A percentile compares a stretch with the other conserved stretches of the same genome.
Conservation (phyloP, 2,113 vertebrate genomes). For the Paradisaea rubra region DNA sequence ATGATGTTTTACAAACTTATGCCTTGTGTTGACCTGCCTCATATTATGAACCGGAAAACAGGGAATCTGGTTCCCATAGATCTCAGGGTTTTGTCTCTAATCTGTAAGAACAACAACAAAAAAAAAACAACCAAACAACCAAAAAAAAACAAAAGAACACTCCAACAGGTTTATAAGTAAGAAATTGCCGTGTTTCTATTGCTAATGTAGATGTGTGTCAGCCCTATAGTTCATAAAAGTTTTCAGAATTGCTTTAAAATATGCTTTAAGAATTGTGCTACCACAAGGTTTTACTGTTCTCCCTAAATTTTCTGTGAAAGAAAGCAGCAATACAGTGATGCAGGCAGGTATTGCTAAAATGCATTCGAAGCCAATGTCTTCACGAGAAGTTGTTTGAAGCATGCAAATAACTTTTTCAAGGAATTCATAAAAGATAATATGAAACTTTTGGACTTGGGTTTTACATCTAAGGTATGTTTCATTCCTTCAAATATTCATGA, state of each 20-base stretch:
- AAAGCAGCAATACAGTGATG: neutral
- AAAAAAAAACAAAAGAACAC: neutral
- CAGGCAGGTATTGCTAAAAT: neutral
- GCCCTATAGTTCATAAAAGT: neutral
- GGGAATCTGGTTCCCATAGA: neutral
- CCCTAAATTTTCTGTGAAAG: neutral
- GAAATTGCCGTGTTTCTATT: neutral
- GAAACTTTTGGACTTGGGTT: neutral
- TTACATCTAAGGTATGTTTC: neutral
- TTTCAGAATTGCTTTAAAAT: neutral
- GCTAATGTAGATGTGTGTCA: neutral
- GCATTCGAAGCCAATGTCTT: neutral
- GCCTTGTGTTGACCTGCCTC: neutral
- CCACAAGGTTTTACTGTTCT: neutral
- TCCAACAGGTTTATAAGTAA: neutral
- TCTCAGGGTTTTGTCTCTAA: neutral
- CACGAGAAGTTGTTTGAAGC: neutral
- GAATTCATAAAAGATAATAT: neutral
- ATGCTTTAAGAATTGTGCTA: neutral
- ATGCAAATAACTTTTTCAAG: neutral
- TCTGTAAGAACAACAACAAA: neutral
- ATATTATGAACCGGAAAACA: neutral
- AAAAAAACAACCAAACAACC: neutral
- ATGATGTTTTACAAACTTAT: neutral
- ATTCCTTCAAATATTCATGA: constrained; percentile 20